These are phyloP conservation scores for Sicus ferrugineus DNA, from an alignment of 2,888 invertebrate species.

Conservation along the genomic window DNA sequence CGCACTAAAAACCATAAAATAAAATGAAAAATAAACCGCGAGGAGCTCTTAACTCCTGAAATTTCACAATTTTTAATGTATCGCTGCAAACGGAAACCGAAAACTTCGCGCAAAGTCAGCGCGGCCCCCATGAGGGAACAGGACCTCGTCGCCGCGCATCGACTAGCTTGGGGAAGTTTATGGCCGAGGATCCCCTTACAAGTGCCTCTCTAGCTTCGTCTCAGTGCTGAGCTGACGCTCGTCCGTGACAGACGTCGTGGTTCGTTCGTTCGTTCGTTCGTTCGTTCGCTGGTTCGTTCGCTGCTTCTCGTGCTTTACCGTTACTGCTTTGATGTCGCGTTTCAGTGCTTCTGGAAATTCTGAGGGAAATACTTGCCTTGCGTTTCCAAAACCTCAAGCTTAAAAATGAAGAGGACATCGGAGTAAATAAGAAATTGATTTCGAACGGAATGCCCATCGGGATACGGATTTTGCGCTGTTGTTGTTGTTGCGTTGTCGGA, in stretches of 20 bases:
- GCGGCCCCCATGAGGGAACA: not conserved
- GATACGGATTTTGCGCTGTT: not conserved
- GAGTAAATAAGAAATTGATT: not conserved
- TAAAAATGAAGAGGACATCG: too few relatives aligned
- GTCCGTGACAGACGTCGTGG: conserved; percentile 10
- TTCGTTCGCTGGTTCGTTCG: conserved; percentile 5
- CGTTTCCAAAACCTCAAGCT: too few relatives aligned
- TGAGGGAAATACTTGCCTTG: too few relatives aligned
- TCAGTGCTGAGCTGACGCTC: conserved; percentile 24
- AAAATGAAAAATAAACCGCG: not conserved
- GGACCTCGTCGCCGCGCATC: conserved; percentile 6
- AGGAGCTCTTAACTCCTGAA: not conserved
- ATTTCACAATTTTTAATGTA: not conserved
- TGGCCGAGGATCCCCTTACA: conserved; percentile 14
- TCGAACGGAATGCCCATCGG: not conserved
- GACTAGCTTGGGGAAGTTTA: conserved; percentile 1
- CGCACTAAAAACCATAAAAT: too few relatives aligned
- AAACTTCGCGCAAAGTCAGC: not conserved
- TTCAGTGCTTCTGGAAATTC: too few relatives aligned
- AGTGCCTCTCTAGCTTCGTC: not conserved
- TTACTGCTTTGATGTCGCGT: not conserved
- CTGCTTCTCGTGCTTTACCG: not conserved
- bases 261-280: conserved; percentile 11
- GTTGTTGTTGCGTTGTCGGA: not conserved
- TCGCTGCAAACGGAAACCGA: not conserved